Evolutionary conservation across 2,888 invertebrate species (phyloP).

Genomic region (Aspidapion aeneum): DNA sequence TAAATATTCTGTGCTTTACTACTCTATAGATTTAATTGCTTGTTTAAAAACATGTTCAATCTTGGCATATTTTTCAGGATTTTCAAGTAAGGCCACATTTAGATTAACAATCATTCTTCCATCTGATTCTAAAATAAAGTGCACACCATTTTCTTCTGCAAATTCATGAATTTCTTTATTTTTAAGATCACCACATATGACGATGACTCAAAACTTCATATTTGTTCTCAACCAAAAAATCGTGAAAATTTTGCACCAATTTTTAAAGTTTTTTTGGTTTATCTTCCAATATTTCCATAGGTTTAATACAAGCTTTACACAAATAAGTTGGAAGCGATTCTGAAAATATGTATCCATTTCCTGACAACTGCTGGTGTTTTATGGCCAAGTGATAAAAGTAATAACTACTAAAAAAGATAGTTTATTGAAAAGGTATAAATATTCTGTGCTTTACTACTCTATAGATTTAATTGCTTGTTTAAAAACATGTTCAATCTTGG

Average conservation of each 20-base stretch:
- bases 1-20: no score
- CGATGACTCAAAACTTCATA: constrained; percentile 37
- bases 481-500: constrained; percentile 33
- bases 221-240: constrained; percentile 30
- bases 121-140: constrained; percentile 35
- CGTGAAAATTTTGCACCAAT: constrained; percentile 34
- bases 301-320: constrained; percentile 80
- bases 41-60: constrained; percentile 32
- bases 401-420: no score
- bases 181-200: constrained; percentile 19
- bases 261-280: constrained; percentile 57
- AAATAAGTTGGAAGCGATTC: constrained; percentile 93
- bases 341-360: constrained; percentile 93
- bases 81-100: constrained; percentile 33
- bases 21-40: constrained; percentile 21
- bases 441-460: background rate
- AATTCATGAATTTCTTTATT: constrained; percentile 32
- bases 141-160: constrained; percentile 35
- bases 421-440: no score
- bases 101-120: constrained; percentile 37
- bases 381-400: constrained; percentile 90
- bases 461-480: constrained; percentile 25
- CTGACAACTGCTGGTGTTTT: constrained; percentile 91
- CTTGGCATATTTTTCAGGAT: constrained; percentile 30
- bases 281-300: constrained; percentile 70